These are phyloP conservation scores for Palaemon carinicauda DNA, from an alignment of 1,140 invertebrate genomes.

Conservation along the genomic window DNA sequence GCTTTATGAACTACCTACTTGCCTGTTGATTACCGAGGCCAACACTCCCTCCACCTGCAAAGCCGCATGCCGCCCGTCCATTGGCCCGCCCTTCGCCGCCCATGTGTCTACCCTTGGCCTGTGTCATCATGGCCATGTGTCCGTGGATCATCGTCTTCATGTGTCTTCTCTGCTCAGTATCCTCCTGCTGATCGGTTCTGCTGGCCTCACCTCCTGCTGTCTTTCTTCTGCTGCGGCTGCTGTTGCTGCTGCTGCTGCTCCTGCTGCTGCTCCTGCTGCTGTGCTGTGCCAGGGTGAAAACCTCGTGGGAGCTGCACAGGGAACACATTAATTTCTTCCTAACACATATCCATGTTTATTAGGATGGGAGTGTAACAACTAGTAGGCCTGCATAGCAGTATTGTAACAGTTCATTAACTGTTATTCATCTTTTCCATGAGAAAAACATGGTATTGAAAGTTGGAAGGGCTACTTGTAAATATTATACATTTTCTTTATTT, in stretches of 20 bases:
- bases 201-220: constrained; percentile 35
- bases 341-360: neutral
- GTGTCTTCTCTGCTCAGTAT: constrained; percentile 44
- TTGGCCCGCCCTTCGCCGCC: constrained; percentile 33
- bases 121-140: constrained; percentile 35
- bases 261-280: neutral
- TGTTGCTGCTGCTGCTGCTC: constrained; percentile 9
- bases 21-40: constrained; percentile 38
- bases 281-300: neutral
- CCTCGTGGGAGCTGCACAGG: neutral
- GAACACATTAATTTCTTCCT: neutral
- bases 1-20: neutral
- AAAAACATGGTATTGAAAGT: too few species aligned
- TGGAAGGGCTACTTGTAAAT: too few species aligned
- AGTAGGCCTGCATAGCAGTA: too few species aligned
- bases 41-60: constrained; percentile 35
- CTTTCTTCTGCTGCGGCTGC: constrained; percentile 27
- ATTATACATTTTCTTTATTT: too few species aligned
- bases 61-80: constrained; percentile 28
- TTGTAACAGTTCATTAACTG: too few species aligned
- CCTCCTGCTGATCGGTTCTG: constrained; percentile 38
- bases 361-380: too few species aligned
- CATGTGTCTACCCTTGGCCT: constrained; percentile 34
- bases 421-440: too few species aligned
- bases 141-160: constrained; percentile 45